phyloP scores from a whole-genome alignment of 2,113 vertebrate species.

The Leptobrachium ailaonicum region DNA sequence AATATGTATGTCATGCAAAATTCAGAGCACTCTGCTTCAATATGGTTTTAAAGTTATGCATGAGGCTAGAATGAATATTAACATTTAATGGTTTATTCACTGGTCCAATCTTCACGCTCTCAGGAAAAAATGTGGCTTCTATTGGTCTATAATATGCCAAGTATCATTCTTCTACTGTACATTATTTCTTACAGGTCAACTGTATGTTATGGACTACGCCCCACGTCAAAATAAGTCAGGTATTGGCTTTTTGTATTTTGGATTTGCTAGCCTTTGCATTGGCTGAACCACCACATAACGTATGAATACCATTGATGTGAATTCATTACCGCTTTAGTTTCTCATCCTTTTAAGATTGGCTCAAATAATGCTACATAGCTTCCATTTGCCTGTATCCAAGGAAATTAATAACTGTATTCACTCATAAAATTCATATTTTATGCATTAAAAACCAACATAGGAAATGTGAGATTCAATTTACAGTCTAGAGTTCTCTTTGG shows the following conservation, averaged over 20 bases:
- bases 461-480: too few relatives aligned
- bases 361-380: background rate
- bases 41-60: too few relatives aligned
- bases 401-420: too few relatives aligned
- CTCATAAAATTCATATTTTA: too few relatives aligned
- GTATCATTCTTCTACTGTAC: slow-evolving; percentile 32
- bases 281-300: slow-evolving; percentile 30
- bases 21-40: too few relatives aligned
- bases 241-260: slow-evolving; percentile 44
- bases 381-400: background rate
- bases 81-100: too few relatives aligned
- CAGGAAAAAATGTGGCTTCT: background rate
- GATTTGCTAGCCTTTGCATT: slow-evolving; percentile 42
- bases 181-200: slow-evolving; percentile 49
- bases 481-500: too few relatives aligned
- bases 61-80: too few relatives aligned
- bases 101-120: too few relatives aligned
- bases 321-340: slow-evolving; percentile 27
- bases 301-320: slow-evolving; percentile 29
- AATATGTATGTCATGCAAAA: too few relatives aligned
- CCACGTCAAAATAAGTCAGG: slow-evolving; percentile 48
- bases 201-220: slow-evolving; percentile 46
- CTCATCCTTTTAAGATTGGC: background rate
- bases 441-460: too few relatives aligned
- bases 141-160: background rate